These are phyloP conservation scores for Acronicta aceris DNA, from an alignment of 2,888 invertebrate genomes.

Conservation along the genomic window DNA sequence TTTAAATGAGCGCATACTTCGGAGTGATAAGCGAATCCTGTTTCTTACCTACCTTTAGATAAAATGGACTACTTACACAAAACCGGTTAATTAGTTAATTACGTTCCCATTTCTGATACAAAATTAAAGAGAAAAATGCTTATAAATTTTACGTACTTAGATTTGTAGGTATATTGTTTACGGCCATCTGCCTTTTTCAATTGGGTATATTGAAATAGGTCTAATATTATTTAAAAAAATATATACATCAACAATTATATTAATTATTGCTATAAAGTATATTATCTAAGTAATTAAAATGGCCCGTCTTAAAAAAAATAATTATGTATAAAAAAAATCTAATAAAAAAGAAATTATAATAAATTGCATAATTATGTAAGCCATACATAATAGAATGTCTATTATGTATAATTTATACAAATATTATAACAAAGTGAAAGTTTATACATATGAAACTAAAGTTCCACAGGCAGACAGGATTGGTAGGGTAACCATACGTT, in stretches of 20 bases:
- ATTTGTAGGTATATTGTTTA: too few relatives aligned
- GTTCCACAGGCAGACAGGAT: slow-evolving; percentile 54
- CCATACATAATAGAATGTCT: background rate
- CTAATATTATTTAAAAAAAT: too few relatives aligned
- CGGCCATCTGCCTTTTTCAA: too few relatives aligned
- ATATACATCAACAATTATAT: too few relatives aligned
- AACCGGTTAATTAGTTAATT: slow-evolving; percentile 4
- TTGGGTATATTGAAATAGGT: too few relatives aligned
- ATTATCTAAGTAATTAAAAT: too few relatives aligned
- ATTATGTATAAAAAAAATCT: background rate
- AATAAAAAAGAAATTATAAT: background rate
- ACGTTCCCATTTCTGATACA: too few relatives aligned
- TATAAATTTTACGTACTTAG: too few relatives aligned
- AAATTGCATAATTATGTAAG: slow-evolving; percentile 2
- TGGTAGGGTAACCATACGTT: slow-evolving; percentile 58
- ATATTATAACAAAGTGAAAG: slow-evolving; percentile 36
- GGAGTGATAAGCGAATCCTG: slow-evolving; percentile 24
- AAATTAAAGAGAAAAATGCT: too few relatives aligned
- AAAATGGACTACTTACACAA: slow-evolving; percentile 3
- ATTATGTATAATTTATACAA: background rate
- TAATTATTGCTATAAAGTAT: too few relatives aligned
- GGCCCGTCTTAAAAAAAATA: too few relatives aligned
- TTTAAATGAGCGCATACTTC: too few relatives aligned
- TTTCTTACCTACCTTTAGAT: slow-evolving; percentile 15
- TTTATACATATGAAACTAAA: slow-evolving; percentile 32